Evolutionary conservation across 1,140 invertebrate genomes (phyloP), one percentile per base, ranked within the genome.

Genomic region (Drosophila orena): DNA sequence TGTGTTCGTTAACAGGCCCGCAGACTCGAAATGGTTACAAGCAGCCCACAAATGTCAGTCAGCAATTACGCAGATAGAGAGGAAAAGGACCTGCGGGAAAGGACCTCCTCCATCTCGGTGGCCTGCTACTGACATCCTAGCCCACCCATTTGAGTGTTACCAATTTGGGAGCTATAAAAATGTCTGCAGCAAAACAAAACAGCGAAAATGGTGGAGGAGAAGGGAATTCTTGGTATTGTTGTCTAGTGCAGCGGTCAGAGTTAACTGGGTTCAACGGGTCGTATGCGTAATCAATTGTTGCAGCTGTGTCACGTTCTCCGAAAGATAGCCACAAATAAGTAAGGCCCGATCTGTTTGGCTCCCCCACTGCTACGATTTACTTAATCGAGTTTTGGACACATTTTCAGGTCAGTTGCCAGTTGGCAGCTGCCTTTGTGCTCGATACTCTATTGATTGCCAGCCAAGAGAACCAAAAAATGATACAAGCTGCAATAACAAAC

Each of bases 251-350:
- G 60, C 53, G 72, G 72, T 76, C 72, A 66, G 61, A 54, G 71
- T 46, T 76, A 76, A 58, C 46, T 12, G 61, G 52, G 72, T 76
- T 76, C 74, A 69, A 59, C 83, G 71, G 73, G 76, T 61, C 83
- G 83, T 83, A 89, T 88, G 86, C 84, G 84, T 83, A 89, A 89
- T 89, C 83, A 88, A 88, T 83, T 76, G 76, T 59, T 88, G 84
- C 84, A 79, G 79, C 75, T 78, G 59, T 42, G 81, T 50, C 72
- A 76, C 72, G 72, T 76, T 73, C 72, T 49, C 20, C 27, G 7
- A 38, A 24, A 71, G 65, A 71, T 70, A 42, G 68, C 62, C 62
- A 37, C 34, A 70, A 64, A 47, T 38, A 40, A 34, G 47, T 30
- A 34, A 43, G 38, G 7, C n/a, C 24, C 47, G 24, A 50, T 17